A percentile compares a stretch with the other conserved stretches of the same genome.
Evolutionary conservation across 2,888 invertebrate genomes (phyloP).

Genomic region (Ennomos fuscantarius): DNA sequence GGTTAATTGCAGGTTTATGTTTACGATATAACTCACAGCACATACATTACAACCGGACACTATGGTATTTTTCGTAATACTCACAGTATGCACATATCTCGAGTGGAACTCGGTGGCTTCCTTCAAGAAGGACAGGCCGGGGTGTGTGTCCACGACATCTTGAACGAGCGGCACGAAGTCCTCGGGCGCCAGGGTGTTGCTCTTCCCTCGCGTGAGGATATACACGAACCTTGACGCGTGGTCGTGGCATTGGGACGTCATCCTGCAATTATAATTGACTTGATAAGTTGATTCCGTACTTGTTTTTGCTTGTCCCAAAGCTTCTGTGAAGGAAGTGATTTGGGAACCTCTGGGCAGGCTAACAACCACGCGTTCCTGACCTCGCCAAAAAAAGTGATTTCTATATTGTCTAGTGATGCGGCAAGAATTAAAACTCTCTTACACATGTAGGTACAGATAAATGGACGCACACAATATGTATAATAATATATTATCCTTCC

Average conservation of each 20-base stretch:
- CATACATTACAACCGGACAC: no score
- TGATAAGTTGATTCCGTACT: no score
- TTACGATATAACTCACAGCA: background rate
- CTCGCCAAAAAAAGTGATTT: no score
- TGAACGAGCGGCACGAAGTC: slow-evolving; percentile 97
- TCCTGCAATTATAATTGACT: slow-evolving; percentile 77
- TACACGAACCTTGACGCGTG: slow-evolving; percentile 95
- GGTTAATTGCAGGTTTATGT: no score
- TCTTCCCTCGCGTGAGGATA: slow-evolving; percentile 91
- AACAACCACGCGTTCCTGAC: no score
- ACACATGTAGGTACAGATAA: no score
- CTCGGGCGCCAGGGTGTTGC: slow-evolving; percentile 90
- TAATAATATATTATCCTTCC: slow-evolving; percentile 4
- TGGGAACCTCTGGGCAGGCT: no score
- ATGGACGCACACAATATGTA: slow-evolving; percentile 28
- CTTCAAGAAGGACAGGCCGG: slow-evolving; percentile 98
- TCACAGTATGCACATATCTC: slow-evolving; percentile 98
- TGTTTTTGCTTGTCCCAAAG: no score
- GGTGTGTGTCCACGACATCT: slow-evolving; percentile 99
- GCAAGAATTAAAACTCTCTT: no score
- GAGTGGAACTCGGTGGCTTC: slow-evolving; percentile 99
- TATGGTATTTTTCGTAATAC: slow-evolving; percentile 46
- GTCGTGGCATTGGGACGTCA: slow-evolving; percentile 94
- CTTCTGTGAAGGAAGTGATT: no score
- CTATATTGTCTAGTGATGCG: no score